Percentiles rank a stretch among this genome's conserved stretches.
phyloP scores from a whole-genome alignment of 2,888 invertebrate genomes.

The Phania funesta region DNA sequence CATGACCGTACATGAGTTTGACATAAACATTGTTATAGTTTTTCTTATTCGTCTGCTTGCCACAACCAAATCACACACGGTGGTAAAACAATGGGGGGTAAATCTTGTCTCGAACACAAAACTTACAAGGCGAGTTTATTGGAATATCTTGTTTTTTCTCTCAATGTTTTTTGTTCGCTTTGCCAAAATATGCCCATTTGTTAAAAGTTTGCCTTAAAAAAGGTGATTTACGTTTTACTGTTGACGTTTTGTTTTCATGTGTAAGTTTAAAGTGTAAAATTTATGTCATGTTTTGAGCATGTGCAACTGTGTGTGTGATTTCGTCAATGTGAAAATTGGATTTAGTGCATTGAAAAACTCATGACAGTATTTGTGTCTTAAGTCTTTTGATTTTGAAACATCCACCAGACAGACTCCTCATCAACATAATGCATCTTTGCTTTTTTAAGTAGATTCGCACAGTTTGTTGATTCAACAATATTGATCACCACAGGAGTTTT shows the following conservation, averaged over 20 bases:
- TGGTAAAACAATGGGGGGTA: slow-evolving; percentile 66
- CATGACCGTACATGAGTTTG: slow-evolving; percentile 67
- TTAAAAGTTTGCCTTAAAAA: slow-evolving; percentile 34
- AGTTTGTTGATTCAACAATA: slow-evolving; percentile 1
- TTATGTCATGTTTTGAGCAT: slow-evolving; percentile 59
- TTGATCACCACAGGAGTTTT: slow-evolving; percentile 55
- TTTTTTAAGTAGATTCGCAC: neutral
- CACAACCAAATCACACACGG: slow-evolving; percentile 59
- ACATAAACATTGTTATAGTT: slow-evolving; percentile 63
- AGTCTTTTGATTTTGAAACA: slow-evolving; percentile 48
- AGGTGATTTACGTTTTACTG: slow-evolving; percentile 47
- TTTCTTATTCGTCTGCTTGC: neutral
- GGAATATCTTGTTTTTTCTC: neutral
- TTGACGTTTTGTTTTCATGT: neutral
- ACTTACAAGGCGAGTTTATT: slow-evolving; percentile 46
- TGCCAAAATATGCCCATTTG: slow-evolving; percentile 30
- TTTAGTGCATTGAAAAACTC: neutral
- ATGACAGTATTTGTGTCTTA: slow-evolving; percentile 38
- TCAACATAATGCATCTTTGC: neutral
- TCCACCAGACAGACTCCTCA: slow-evolving; percentile 2
- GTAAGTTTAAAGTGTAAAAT: slow-evolving; percentile 65
- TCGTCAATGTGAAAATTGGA: slow-evolving; percentile 46
- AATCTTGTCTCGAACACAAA: slow-evolving; percentile 39
- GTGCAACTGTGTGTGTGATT: neutral
- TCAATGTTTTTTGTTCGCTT: neutral